Evolutionary conservation across 2,888 invertebrate genomes (phyloP).

Genomic region (Cheiracanthium punctorium): DNA sequence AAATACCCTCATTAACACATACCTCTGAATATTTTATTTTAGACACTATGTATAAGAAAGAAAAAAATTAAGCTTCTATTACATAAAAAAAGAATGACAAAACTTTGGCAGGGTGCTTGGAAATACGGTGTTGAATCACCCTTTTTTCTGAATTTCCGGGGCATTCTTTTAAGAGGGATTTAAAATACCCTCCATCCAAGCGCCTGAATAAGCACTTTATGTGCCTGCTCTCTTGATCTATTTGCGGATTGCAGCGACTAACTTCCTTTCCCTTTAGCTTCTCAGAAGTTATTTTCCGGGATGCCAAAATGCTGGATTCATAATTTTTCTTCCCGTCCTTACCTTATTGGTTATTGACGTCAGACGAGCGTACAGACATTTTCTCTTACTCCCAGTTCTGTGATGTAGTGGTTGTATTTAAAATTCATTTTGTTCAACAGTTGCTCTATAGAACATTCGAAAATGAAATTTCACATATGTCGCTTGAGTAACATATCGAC

Average conservation of each 20-base stretch:
- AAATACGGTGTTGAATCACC: conserved; percentile 32
- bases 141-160: conserved; percentile 22
- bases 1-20: too few species aligned
- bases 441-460: too few species aligned
- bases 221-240: conserved; percentile 27
- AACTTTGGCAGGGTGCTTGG: conserved; percentile 16
- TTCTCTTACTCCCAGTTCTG: too few species aligned
- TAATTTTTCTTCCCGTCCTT: background rate
- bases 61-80: too few species aligned
- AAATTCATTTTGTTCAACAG: too few species aligned
- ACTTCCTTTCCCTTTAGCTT: background rate
- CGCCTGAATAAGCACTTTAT: conserved; percentile 65
- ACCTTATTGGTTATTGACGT: background rate
- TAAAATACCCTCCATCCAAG: background rate
- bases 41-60: background rate
- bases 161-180: background rate
- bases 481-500: too few species aligned
- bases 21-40: background rate
- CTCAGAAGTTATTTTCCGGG: background rate
- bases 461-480: too few species aligned
- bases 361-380: too few species aligned
- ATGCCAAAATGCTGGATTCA: background rate
- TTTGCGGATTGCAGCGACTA: conserved; percentile 8
- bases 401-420: too few species aligned
- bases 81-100: background rate